These are phyloP conservation scores for Falcaria lacertinaria DNA, from an alignment of 2,888 invertebrate species.

Conservation along the genomic window DNA sequence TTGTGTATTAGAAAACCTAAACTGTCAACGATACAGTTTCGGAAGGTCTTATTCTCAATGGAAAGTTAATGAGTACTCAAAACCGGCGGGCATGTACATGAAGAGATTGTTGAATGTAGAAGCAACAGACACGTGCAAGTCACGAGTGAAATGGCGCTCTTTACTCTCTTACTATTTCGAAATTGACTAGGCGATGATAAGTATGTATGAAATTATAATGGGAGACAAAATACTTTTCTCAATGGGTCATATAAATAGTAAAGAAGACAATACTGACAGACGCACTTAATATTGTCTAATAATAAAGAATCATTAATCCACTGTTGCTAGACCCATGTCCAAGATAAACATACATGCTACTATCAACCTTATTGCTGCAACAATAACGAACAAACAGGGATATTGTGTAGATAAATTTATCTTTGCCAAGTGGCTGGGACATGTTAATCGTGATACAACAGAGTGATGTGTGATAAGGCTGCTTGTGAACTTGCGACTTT, in stretches of 20 bases:
- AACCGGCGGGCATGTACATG: too few relatives aligned
- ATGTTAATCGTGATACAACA: slow-evolving; percentile 52
- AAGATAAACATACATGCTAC: slow-evolving; percentile 1
- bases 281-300: background rate
- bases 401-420: slow-evolving; percentile 8
- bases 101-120: too few relatives aligned
- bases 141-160: too few relatives aligned
- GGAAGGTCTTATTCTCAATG: too few relatives aligned
- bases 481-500: slow-evolving; percentile 18
- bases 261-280: background rate
- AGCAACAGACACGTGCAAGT: too few relatives aligned
- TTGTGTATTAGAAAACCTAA: too few relatives aligned
- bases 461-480: slow-evolving; percentile 49
- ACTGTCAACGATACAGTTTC: too few relatives aligned
- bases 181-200: too few relatives aligned
- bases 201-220: too few relatives aligned
- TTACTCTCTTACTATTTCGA: too few relatives aligned
- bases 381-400: slow-evolving; percentile 4
- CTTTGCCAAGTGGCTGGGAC: slow-evolving; percentile 42
- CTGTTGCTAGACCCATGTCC: background rate
- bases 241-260: background rate
- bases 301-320: background rate
- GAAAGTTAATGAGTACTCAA: too few relatives aligned
- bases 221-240: too few relatives aligned
- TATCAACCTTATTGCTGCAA: slow-evolving; percentile 6